These are phyloP conservation scores for Actenoides lindsayi DNA, from an alignment of 2,113 vertebrate species.

Conservation along the genomic window DNA sequence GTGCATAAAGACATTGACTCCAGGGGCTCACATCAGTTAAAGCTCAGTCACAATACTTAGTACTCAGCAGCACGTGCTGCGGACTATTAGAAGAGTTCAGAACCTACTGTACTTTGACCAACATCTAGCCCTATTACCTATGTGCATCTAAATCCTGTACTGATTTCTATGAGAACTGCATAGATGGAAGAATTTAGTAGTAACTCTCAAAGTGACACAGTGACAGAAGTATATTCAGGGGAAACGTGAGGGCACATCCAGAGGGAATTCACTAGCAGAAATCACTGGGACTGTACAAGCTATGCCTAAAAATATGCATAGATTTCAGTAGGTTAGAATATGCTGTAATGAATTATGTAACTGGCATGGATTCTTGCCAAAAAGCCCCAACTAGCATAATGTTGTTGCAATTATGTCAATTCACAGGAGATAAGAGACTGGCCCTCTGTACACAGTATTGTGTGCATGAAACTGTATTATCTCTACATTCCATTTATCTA, in stretches of 20 bases:
- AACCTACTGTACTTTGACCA: background rate
- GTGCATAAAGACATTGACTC: background rate
- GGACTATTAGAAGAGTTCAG: background rate
- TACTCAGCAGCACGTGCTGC: background rate
- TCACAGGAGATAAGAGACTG: slow-evolving; percentile 47
- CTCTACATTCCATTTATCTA: slow-evolving; percentile 34
- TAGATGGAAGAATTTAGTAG: background rate
- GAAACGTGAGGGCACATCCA: background rate
- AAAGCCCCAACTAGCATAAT: slow-evolving; percentile 42
- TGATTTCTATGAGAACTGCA: background rate
- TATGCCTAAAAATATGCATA: slow-evolving; percentile 9
- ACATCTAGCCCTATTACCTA: background rate
- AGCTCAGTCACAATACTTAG: background rate
- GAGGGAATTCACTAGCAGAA: slow-evolving; percentile 16
- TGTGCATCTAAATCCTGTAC: background rate
- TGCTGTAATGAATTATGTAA: slow-evolving; percentile 58
- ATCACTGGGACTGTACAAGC: background rate
- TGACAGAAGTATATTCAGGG: background rate
- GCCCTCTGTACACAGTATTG: slow-evolving; percentile 12
- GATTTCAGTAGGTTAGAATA: slow-evolving; percentile 53
- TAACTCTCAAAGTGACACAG: background rate
- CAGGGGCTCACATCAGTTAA: background rate
- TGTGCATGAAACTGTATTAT: slow-evolving; percentile 20
- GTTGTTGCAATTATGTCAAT: slow-evolving; percentile 51
- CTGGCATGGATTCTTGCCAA: slow-evolving; percentile 40